Evolutionary conservation across 2,797 vertebrate species (phyloP).

Genomic region (Leptatherina wallacei): DNA sequence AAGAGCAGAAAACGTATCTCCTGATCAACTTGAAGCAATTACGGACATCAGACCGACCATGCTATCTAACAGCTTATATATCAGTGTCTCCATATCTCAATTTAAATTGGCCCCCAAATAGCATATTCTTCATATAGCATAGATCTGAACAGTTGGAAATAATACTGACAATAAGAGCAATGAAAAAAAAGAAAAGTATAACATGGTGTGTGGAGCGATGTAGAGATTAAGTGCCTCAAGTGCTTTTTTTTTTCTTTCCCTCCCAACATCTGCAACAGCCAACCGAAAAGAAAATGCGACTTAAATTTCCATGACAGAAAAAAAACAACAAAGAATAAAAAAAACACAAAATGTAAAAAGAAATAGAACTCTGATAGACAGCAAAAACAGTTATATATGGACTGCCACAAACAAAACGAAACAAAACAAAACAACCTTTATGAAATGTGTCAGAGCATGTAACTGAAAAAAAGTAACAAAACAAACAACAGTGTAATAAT

Average conservation of each 20-base stretch:
- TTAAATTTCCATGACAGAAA: constrained; percentile 51
- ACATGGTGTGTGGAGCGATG: constrained; percentile 48
- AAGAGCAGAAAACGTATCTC: constrained; percentile 31
- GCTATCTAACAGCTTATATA: constrained; percentile 70
- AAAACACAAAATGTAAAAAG: constrained; percentile 51
- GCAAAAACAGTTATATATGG: constrained; percentile 25
- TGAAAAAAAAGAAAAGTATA: constrained; percentile 37
- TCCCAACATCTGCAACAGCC: constrained; percentile 47
- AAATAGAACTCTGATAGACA: constrained; percentile 27
- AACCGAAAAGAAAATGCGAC: constrained; percentile 50
- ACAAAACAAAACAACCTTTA: constrained; percentile 49
- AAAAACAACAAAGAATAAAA: constrained; percentile 42
- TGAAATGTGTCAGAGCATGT: constrained; percentile 57
- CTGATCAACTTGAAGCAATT: constrained; percentile 51
- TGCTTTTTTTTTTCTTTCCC: constrained; percentile 52
- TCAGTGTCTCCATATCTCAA: constrained; percentile 45
- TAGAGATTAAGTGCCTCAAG: constrained; percentile 69
- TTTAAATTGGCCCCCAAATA: constrained; percentile 70
- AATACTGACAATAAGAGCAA: constrained; percentile 74
- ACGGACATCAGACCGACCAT: constrained; percentile 41
- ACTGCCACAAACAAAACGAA: constrained; percentile 11
- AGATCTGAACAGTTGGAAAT: constrained; percentile 57
- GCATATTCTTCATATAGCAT: constrained; percentile 68
- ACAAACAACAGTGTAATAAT: constrained; percentile 42
- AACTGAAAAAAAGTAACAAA: constrained; percentile 35